Base-by-base conservation (phyloP, 2,113 vertebrate genomes). In the Sitta europaea region DNA sequence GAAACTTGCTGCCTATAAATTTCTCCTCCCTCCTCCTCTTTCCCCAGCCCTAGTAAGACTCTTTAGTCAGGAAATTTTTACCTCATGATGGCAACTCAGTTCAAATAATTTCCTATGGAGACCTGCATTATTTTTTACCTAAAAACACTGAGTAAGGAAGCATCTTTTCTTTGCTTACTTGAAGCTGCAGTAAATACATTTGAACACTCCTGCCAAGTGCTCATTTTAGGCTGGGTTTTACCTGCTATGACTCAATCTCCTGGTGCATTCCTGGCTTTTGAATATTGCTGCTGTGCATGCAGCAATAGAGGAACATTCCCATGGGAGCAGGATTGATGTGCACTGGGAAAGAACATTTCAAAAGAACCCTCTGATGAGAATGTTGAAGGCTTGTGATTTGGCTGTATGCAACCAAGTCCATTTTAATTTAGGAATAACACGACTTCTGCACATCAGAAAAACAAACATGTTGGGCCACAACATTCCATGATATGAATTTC, bases 251-350 rank as follows among this genome's bases (percentile, higher is more conserved):
- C 55, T 82, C 45, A 51, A 51, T 28, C 74, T 65, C 38, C 40
- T 47, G 71, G 62, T 23, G 27, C 71, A 38, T 45, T 86, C 67
- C 28, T 27, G 40, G 14, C 13, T 62, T 31, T 5, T 17, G n/a
- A 86, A 17, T 57, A 70, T n/a, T 65, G 35, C 25, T 71, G 57
- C 53, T 68, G 11, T 23, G 78, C n/a, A 18, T 10, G 36, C 63
- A 45, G 38, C 24, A 40, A 17, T 4, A 29, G 59, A 68, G 29
- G 55, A 48, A 59, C 25, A 50, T 24, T 86, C 24, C 53, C 33
- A 51, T 2, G 15, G 24, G 4, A 67, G 62, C 43, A 67, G 14
- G 35, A 72, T 2, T 1, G 16, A 40, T 33, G 5, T 1, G 2
- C 17, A 27, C 8, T n/a, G 28, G 12, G 20, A 79, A 79, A 82